Percentiles rank a stretch among this genome's conserved stretches.
These are phyloP conservation scores for Molanna angustata DNA, from an alignment of 2,888 invertebrate species.

Conservation along the genomic window DNA sequence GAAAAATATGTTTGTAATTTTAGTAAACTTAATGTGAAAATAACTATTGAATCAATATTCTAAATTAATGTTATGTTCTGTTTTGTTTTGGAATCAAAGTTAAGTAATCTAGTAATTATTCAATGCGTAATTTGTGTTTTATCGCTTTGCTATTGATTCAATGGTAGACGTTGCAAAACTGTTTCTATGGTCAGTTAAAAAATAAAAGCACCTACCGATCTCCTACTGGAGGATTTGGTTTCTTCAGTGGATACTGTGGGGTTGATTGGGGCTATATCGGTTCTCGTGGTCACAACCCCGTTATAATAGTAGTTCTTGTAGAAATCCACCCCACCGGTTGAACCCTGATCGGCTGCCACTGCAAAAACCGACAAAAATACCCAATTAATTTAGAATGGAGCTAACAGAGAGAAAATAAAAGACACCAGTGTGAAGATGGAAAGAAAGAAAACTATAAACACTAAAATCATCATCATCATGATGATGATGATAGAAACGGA, in stretches of 20 bases:
- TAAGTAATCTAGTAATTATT: too few relatives aligned
- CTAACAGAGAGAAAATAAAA: constrained; percentile 8
- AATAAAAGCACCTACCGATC: constrained; percentile 61
- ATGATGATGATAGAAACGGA: too few relatives aligned
- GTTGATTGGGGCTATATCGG: constrained; percentile 27
- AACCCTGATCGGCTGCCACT: constrained; percentile 80
- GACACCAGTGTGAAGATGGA: neutral
- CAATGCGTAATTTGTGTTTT: too few relatives aligned
- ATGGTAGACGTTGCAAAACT: too few relatives aligned
- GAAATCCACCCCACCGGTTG: constrained; percentile 79
- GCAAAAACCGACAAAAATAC: constrained; percentile 53
- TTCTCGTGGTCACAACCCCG: constrained; percentile 50
- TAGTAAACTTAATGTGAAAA: too few relatives aligned
- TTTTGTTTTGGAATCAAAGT: too few relatives aligned
- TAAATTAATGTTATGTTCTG: too few relatives aligned
- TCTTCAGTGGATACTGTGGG: constrained; percentile 60
- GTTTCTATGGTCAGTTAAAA: too few relatives aligned
- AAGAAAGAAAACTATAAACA: neutral
- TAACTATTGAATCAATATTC: too few relatives aligned
- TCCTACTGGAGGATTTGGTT: constrained; percentile 57
- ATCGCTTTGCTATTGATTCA: too few relatives aligned
- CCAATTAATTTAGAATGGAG: constrained; percentile 9
- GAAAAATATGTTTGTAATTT: too few relatives aligned
- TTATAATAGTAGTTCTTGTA: constrained; percentile 82
- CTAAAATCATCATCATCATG: too few relatives aligned